Evolutionary conservation across 2,113 vertebrate genomes (phyloP).

Genomic region (Rhinichthys klamathensis): DNA sequence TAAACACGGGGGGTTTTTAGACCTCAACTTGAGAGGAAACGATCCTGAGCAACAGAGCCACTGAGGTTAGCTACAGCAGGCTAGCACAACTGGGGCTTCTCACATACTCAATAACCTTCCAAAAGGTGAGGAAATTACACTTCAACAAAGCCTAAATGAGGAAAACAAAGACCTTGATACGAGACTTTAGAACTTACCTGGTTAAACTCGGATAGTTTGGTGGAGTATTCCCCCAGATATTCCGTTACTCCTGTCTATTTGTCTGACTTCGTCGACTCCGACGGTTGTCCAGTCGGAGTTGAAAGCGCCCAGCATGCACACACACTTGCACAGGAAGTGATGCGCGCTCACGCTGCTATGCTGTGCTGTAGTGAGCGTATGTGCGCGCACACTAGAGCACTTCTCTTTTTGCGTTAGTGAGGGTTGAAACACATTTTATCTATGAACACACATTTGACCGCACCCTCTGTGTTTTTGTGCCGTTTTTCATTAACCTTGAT

Average conservation of each 20-base stretch:
- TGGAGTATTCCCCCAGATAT: background rate
- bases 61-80: constrained; percentile 38
- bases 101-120: constrained; percentile 10
- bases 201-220: background rate
- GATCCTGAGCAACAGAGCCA: background rate
- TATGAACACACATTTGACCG: too few relatives aligned
- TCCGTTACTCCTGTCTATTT: background rate
- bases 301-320: constrained; percentile 22
- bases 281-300: constrained; percentile 27
- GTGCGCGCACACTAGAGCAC: background rate
- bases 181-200: background rate
- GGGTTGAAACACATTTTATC: too few relatives aligned
- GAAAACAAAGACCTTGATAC: background rate
- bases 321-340: constrained; percentile 48
- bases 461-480: background rate
- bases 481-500: background rate
- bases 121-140: background rate
- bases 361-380: background rate
- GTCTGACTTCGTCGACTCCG: constrained; percentile 11
- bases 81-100: constrained; percentile 42
- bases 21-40: constrained; percentile 23
- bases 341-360: background rate
- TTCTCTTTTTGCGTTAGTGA: background rate
- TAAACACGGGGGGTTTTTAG: background rate
- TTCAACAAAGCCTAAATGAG: background rate